A percentile compares a stretch with the other conserved stretches of the same genome.
Conservation (phyloP, 2,888 invertebrate genomes). For the Liodrosophila aerea region DNA sequence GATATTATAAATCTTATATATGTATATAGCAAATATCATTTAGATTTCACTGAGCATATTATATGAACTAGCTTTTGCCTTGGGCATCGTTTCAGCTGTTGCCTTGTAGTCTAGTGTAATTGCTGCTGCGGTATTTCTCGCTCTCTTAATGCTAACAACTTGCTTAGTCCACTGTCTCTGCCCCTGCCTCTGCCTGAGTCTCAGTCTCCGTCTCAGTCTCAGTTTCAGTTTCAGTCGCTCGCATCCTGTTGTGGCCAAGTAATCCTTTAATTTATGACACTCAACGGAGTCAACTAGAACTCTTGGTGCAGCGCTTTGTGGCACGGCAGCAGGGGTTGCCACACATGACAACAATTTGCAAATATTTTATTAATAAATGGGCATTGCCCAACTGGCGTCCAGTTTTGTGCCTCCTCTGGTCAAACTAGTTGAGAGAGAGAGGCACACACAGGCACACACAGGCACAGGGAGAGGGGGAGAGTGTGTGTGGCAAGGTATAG, state of each 20-base stretch:
- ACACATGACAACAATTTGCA: constrained; percentile 76
- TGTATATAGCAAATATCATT: no score
- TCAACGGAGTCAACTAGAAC: constrained; percentile 50
- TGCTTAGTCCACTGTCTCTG: constrained; percentile 55
- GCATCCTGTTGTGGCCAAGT: constrained; percentile 19
- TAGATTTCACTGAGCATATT: no score
- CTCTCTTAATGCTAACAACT: constrained; percentile 73
- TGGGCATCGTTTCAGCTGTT: neutral
- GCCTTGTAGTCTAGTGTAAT: constrained; percentile 56
- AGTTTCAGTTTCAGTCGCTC: neutral
- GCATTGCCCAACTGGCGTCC: constrained; percentile 54
- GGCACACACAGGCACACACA: neutral
- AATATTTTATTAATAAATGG: constrained; percentile 78
- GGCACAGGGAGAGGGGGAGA: constrained; percentile 1
- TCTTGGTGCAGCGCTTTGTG: constrained; percentile 20
- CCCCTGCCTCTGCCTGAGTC: constrained; percentile 3
- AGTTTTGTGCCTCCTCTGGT: constrained; percentile 21
- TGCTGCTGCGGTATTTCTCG: constrained; percentile 56
- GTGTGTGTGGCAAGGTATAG: constrained; percentile 1
- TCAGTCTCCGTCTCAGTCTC: constrained; percentile 3
- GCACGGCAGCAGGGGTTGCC: constrained; percentile 13
- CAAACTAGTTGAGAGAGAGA: constrained; percentile 8
- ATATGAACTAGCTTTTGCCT: no score
- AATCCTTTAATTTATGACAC: constrained; percentile 71
- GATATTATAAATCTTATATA: no score